Conservation (phyloP, 2,113 vertebrate genomes). For the Petrocephalus zakoni region DNA sequence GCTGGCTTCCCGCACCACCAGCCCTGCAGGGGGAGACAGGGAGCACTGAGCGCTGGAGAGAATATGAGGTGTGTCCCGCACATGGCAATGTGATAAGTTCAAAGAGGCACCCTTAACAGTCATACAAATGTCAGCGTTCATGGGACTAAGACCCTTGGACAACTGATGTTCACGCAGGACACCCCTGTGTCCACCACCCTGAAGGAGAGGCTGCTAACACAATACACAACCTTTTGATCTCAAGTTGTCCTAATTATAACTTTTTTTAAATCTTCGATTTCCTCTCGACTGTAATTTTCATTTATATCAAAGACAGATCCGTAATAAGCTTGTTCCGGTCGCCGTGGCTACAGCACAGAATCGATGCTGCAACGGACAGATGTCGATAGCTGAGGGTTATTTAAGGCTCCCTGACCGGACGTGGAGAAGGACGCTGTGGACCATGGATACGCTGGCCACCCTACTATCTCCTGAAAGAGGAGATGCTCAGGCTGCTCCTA, state of each 20-base stretch:
- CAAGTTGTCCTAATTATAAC: not conserved
- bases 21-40: not conserved
- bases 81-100: not conserved
- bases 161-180: not conserved
- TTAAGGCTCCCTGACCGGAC: not conserved
- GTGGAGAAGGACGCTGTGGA: not conserved
- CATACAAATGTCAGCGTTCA: not conserved
- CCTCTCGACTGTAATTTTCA: not conserved
- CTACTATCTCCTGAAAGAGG: not conserved
- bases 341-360: not conserved
- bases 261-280: not conserved
- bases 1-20: slow-evolving; percentile 15
- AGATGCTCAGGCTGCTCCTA: not conserved
- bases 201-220: not conserved
- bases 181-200: not conserved
- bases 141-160: not conserved
- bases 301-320: not conserved
- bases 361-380: not conserved
- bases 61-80: not conserved
- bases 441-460: not conserved
- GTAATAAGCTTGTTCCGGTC: not conserved
- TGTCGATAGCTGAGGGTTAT: not conserved
- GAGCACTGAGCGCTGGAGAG: not conserved
- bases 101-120: not conserved
- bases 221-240: not conserved